Evolutionary conservation across 2,797 vertebrate genomes (phyloP), one percentile per base, ranked within the genome.

Genomic region (Gastrophryne carolinensis): DNA sequence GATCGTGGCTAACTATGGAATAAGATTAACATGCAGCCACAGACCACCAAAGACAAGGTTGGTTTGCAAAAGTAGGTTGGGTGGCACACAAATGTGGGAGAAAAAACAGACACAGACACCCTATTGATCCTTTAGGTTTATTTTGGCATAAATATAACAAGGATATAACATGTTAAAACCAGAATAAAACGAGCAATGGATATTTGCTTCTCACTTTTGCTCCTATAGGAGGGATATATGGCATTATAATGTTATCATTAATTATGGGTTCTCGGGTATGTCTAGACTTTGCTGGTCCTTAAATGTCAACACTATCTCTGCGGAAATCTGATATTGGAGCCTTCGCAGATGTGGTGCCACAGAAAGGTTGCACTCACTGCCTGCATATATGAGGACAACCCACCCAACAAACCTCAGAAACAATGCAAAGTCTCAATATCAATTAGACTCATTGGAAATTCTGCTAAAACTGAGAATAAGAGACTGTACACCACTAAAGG

Each of bases 251-350:
- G 65, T 72, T 72, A 69, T 72, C 68, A 66, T 66, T 65, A 72
- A 72, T 72, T 72, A 78, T 62, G 50, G 63, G 49, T 72, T 78
- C 72, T 71, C 58, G 30, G 65, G 71, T 37, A 60, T 66, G 75
- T 78, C 75, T 78, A 78, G 75, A 78, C 75, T 52, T 72, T 72
- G 75, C 52, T 78, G 75, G 66, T 72, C 49, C 65, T 78, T 19
- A 57, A 65, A 66, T 65, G 75, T 78, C 75, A 72, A 72, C 61
- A 78, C 65, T 58, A 71, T 78, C 68, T 78, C 30, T 37, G 12
- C 5, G 27, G 75, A 67, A 78, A 78, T 78, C 67, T 72, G 75
- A 72, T 72, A 78, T 66, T 49, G 29, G 68, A 39, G 60, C 29
- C 21, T 11, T 30, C 52, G 47, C 52, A 72, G 52, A 68, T 72